Conservation (phyloP, 2,113 vertebrate species). For the Thermophis baileyi region DNA sequence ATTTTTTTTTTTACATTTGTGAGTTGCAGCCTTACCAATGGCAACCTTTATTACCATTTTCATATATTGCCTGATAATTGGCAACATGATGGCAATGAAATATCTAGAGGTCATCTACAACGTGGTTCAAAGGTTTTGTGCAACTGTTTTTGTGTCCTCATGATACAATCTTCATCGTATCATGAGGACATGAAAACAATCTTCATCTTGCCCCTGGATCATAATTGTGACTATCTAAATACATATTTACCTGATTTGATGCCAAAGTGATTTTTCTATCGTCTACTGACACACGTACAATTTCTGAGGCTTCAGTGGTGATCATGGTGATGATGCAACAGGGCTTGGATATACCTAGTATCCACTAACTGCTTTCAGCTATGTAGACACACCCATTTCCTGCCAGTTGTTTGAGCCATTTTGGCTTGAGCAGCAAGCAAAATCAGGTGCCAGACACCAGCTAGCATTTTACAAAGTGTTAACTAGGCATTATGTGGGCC, state of each 20-base stretch:
- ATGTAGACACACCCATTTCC: neutral
- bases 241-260: neutral
- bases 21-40: conserved; percentile 7
- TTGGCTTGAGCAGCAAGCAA: neutral
- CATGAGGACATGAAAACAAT: neutral
- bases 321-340: neutral
- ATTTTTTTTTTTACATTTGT: conserved; percentile 1
- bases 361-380: neutral
- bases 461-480: neutral
- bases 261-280: neutral
- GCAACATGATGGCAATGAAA: neutral
- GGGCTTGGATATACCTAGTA: neutral
- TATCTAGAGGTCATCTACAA: neutral
- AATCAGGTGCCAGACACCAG: neutral
- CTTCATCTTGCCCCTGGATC: neutral
- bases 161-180: neutral
- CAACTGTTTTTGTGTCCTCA: neutral
- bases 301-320: neutral
- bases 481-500: neutral
- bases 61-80: conserved; percentile 16
- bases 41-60: conserved; percentile 23
- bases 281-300: neutral
- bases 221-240: neutral
- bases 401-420: neutral
- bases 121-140: neutral